These are phyloP conservation scores for Teleogryllus oceanicus DNA, from an alignment of 2,888 invertebrate genomes.

Conservation along the genomic window DNA sequence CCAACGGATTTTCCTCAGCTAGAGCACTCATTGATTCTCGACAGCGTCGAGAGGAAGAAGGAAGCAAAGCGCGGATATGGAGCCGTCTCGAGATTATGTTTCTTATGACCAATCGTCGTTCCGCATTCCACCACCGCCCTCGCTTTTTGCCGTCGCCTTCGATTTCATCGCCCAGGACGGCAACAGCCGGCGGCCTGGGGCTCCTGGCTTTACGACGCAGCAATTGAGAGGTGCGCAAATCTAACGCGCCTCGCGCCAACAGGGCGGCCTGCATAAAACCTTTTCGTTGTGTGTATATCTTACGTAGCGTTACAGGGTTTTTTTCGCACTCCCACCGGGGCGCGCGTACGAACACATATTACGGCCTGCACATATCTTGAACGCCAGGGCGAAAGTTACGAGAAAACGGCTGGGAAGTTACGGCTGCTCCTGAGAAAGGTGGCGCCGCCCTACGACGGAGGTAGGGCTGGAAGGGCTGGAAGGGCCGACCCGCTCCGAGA, in stretches of 20 bases:
- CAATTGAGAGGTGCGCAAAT: slow-evolving; percentile 18
- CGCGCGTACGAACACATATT: not conserved
- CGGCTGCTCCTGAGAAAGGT: not conserved
- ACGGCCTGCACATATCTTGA: slow-evolving; percentile 2
- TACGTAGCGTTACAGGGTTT: not conserved
- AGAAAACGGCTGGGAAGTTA: not conserved
- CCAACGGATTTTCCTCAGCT: too few species aligned
- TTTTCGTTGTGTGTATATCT: not conserved
- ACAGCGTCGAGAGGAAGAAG: too few species aligned
- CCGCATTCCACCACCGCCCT: not conserved
- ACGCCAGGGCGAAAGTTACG: not conserved
- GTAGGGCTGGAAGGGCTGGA: too few species aligned
- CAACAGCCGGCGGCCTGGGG: not conserved
- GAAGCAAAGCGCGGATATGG: not conserved
- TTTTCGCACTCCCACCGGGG: not conserved
- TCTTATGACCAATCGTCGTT: not conserved
- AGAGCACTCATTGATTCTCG: too few species aligned
- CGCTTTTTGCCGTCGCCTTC: not conserved
- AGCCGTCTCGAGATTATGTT: not conserved
- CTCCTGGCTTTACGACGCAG: not conserved
- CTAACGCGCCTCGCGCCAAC: not conserved
- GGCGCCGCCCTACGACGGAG: too few species aligned
- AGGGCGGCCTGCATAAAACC: not conserved
- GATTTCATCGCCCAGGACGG: not conserved
- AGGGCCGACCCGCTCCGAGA: too few species aligned